Evolutionary conservation across 2,888 invertebrate genomes (phyloP), one percentile per base, ranked within the genome.

Genomic region (Philhelius pedissequus): DNA sequence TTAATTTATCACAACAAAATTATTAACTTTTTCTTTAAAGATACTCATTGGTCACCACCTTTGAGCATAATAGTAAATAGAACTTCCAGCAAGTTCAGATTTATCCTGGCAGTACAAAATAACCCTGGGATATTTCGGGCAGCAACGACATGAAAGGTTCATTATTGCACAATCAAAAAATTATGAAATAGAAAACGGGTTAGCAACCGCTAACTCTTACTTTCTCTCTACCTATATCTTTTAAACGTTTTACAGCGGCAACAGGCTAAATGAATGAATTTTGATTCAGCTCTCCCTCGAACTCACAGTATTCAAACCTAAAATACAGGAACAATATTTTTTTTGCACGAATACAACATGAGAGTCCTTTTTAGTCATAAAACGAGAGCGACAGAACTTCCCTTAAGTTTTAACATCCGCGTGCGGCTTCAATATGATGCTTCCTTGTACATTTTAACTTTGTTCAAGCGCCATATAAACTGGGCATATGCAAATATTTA

Each of bases 121-220:
- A 40, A 56, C 45, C n/a, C 54, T 70, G 18, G 3, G 7, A 22
- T 32, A 32, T 58, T 30, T 62, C 18, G 48, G 52, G 32, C 22
- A 75, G 70, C 64, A 75, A 74, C 70, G 76, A 79, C 75, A 71
- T 66, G 62, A 76, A 68, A 54, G 84, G 84, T 84, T 84, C 84
- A 84, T 84, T 84, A 76, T 38, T 32, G 27, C 68, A 80, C 80
- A 84, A 80, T 84, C 84, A 68, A 80, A 68, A 79, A 80, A 80
- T 79, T 68, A 82, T 69, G 78, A 58, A 73, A 68, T 38, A 60
- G 69, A 50, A 45, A 18, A 18, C 27, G 27, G 27, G 50, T 22
- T n/a, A 38, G 13, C 35, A 15, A 25, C n/a, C 58, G 35, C n/a
- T 58, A 35, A 22, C 7, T 40, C 32, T 32, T 5, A 8, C 15